phyloP scores from a whole-genome alignment of 2,113 vertebrate species.

The Paralichthys olivaceus region DNA sequence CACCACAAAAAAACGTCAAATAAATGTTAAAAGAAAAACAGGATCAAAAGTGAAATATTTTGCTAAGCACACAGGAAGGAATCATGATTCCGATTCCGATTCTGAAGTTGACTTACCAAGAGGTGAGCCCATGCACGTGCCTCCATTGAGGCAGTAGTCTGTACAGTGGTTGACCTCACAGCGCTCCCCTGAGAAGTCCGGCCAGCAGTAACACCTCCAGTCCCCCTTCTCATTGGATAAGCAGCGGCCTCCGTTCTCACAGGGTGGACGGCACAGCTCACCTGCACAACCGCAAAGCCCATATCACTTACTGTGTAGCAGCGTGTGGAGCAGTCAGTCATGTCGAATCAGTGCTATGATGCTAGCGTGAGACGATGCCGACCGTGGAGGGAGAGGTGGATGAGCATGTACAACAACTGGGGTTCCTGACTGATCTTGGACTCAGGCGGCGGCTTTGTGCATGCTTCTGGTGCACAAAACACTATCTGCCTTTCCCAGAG shows the following conservation, averaged over 20 bases:
- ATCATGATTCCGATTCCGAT: background rate
- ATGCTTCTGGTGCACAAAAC: background rate
- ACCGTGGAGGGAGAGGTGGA: background rate
- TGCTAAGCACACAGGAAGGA: background rate
- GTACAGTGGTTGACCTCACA: conserved; percentile 96
- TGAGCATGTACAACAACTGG: background rate
- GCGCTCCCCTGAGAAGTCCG: conserved; percentile 94
- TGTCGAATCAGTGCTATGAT: background rate
- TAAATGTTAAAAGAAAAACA: background rate
- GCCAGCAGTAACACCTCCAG: conserved; percentile 95
- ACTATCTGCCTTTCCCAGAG: background rate
- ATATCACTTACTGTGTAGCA: conserved; percentile 15
- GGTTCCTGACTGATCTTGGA: background rate
- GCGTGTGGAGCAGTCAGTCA: conserved; percentile 26
- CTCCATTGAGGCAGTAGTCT: conserved; percentile 96
- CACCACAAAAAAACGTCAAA: background rate
- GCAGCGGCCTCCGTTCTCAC: conserved; percentile 96
- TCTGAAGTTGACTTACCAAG: conserved; percentile 84
- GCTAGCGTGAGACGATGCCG: background rate
- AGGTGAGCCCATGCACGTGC: conserved; percentile 91
- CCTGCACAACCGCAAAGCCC: conserved; percentile 79
- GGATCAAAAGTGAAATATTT: background rate
- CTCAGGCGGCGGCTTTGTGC: background rate
- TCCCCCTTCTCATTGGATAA: conserved; percentile 95
- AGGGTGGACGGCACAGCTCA: conserved; percentile 90